Conservation (phyloP, 2,113 vertebrate species). For the Cacatua alba region DNA sequence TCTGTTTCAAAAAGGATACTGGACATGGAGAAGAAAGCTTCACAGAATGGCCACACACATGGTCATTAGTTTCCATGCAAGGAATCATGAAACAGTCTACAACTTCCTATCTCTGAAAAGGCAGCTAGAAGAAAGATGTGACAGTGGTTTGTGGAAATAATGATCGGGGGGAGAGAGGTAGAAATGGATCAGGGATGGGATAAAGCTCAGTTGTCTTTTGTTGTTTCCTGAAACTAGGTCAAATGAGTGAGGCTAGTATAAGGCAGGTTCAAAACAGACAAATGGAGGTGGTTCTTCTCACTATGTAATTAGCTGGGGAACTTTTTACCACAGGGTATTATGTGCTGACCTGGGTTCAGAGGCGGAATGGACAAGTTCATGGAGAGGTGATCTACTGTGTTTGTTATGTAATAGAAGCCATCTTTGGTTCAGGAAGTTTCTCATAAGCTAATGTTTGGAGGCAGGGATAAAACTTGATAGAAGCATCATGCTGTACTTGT, state of each 20-base stretch:
- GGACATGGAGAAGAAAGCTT: not conserved
- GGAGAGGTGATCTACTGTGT: not conserved
- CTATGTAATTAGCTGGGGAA: not conserved
- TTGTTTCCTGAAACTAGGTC: not conserved
- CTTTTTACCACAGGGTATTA: not conserved
- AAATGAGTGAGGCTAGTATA: rapidly evolving
- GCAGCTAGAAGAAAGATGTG: not conserved
- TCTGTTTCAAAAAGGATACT: not conserved
- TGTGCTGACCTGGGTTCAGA: not conserved
- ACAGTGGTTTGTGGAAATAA: not conserved
- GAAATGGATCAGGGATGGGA: not conserved
- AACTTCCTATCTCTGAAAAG: not conserved
- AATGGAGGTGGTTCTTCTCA: not conserved
- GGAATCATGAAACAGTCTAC: not conserved
- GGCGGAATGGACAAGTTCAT: not conserved
- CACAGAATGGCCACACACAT: not conserved
- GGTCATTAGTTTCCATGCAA: not conserved
- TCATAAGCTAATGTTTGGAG: not conserved
- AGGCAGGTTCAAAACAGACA: not conserved
- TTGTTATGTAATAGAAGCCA: not conserved
- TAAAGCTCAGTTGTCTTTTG: not conserved
- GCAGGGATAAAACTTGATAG: not conserved
- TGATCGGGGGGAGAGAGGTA: not conserved
- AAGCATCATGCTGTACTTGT: not conserved
- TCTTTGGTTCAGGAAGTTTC: not conserved